phyloP scores from a whole-genome alignment of 2,888 invertebrate species.

The Auanema freiburgensis region DNA sequence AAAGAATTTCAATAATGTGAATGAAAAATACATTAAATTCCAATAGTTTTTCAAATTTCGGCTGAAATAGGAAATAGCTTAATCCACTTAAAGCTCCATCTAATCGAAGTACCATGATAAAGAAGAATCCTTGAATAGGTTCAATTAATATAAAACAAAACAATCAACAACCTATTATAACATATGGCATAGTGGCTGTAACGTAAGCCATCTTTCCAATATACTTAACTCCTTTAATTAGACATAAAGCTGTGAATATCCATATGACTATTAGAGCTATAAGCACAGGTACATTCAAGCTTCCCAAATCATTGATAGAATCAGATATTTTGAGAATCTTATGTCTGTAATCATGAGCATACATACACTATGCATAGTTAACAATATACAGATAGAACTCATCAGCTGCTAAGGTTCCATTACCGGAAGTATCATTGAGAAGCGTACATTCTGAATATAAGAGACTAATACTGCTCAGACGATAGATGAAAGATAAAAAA shows the following conservation, averaged over 20 bases:
- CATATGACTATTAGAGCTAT: constrained; percentile 9
- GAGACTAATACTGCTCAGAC: background rate
- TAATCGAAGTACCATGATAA: constrained; percentile 47
- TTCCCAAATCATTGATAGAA: background rate
- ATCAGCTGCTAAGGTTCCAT: constrained; percentile 7
- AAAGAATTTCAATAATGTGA: too few species aligned
- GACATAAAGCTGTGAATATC: constrained; percentile 15
- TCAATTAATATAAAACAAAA: background rate
- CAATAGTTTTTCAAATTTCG: constrained; percentile 35
- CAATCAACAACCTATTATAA: constrained; percentile 22
- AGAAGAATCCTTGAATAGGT: constrained; percentile 20
- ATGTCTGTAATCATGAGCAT: background rate
- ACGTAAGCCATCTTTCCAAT: constrained; percentile 24
- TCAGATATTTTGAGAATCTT: background rate
- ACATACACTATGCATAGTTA: background rate
- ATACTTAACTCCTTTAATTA: constrained; percentile 16
- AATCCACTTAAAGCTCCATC: constrained; percentile 47
- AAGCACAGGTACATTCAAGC: constrained; percentile 6
- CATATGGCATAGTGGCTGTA: constrained; percentile 33
- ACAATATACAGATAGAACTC: constrained; percentile 5
- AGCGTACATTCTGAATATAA: background rate
- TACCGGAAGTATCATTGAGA: background rate
- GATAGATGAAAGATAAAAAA: background rate
- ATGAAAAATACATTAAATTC: too few species aligned
- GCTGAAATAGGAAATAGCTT: constrained; percentile 21